These are phyloP conservation scores for Patella ulyssiponensis DNA, from an alignment of 2,888 invertebrate genomes.

Conservation along the genomic window DNA sequence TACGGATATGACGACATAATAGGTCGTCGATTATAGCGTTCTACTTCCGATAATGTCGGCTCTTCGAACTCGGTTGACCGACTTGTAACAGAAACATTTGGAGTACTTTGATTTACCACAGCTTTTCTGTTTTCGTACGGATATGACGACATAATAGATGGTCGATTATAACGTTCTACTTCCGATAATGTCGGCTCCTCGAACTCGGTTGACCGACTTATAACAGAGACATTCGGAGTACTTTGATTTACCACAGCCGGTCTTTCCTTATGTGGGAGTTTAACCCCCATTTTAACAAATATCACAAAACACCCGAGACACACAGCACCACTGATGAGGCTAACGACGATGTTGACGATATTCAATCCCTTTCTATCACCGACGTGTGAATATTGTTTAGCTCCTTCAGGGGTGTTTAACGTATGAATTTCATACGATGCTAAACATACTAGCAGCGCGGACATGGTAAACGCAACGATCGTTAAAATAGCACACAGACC, in stretches of 20 bases:
- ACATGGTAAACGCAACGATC: not conserved
- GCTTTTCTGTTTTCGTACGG: too few relatives aligned
- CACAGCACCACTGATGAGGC: not conserved
- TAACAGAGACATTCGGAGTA: too few relatives aligned
- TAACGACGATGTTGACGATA: not conserved
- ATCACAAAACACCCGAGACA: not conserved
- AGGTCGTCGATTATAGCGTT: too few relatives aligned
- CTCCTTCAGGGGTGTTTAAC: not conserved
- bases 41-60: too few relatives aligned
- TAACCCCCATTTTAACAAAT: not conserved
- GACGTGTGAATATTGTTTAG: not conserved
- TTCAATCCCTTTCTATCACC: not conserved
- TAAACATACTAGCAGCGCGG: not conserved
- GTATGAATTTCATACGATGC: not conserved
- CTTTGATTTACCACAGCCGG: not conserved
- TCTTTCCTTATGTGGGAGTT: not conserved
- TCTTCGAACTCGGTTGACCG: too few relatives aligned
- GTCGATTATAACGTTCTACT: too few relatives aligned
- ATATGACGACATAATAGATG: too few relatives aligned
- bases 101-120: not conserved
- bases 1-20: too few relatives aligned
- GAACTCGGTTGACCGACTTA: too few relatives aligned
- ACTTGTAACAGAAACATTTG: too few relatives aligned
- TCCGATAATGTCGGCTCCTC: too few relatives aligned
- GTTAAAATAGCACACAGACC: not conserved